Percentiles rank a stretch among this genome's conserved stretches.
Evolutionary conservation across 1,140 invertebrate species (phyloP).

Genomic region (Ostrea denselamellosa): DNA sequence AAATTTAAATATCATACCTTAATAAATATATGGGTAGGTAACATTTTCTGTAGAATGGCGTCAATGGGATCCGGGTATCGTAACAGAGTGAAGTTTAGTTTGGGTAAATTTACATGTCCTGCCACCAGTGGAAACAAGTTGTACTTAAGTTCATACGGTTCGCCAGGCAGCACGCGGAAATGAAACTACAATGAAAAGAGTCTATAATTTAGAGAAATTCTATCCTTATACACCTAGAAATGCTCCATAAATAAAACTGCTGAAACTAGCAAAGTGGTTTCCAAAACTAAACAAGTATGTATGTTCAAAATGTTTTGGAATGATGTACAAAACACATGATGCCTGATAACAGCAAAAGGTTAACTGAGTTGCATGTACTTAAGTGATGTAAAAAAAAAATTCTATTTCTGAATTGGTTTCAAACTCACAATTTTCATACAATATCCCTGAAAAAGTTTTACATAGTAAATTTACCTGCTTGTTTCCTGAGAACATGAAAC

Average conservation of each 20-base stretch:
- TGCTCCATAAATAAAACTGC: too few relatives aligned
- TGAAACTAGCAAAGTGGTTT: not conserved
- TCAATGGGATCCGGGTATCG: slow-evolving; percentile 78
- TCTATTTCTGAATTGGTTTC: too few relatives aligned
- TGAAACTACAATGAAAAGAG: slow-evolving; percentile 80
- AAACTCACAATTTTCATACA: too few relatives aligned
- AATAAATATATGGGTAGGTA: slow-evolving; percentile 83
- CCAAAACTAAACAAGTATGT: not conserved
- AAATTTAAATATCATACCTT: slow-evolving; percentile 74
- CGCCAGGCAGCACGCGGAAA: slow-evolving; percentile 84
- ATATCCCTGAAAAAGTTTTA: too few relatives aligned
- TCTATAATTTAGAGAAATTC: too few relatives aligned
- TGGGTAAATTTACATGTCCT: slow-evolving; percentile 85
- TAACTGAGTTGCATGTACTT: too few relatives aligned
- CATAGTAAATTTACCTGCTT: slow-evolving; percentile 84
- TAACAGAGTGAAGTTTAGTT: slow-evolving; percentile 81
- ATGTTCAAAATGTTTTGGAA: too few relatives aligned
- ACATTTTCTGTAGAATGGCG: slow-evolving; percentile 80
- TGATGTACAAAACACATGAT: too few relatives aligned
- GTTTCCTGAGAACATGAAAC: slow-evolving; percentile 94
- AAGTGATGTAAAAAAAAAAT: too few relatives aligned
- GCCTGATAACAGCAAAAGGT: too few relatives aligned
- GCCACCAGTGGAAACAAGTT: slow-evolving; percentile 87
- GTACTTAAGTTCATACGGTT: slow-evolving; percentile 83
- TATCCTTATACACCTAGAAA: too few relatives aligned